Conservation (phyloP, 2,113 vertebrate genomes). For the Eptatretus burgeri region DNA sequence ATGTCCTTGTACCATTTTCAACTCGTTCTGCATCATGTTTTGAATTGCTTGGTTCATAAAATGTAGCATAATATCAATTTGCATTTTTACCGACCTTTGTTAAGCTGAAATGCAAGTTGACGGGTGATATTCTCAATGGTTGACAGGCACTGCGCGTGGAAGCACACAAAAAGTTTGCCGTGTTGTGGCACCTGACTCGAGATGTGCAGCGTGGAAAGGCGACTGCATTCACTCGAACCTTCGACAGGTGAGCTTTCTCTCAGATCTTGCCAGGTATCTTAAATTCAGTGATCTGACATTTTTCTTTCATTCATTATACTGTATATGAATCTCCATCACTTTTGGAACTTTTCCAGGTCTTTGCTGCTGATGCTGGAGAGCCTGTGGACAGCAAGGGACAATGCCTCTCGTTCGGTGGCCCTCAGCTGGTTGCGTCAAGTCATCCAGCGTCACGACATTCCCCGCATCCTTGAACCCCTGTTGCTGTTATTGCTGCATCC, state of each 20-base stretch:
- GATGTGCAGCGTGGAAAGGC: constrained; percentile 54
- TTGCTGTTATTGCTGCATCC: constrained; percentile 72
- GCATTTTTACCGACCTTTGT: constrained; percentile 4
- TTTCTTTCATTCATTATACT: background rate
- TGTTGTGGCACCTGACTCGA: constrained; percentile 84
- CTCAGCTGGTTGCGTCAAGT: constrained; percentile 72
- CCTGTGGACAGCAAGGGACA: constrained; percentile 13
- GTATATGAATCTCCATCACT: background rate
- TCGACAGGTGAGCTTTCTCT: constrained; percentile 40
- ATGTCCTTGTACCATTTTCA: background rate
- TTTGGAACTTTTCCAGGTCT: constrained; percentile 22
- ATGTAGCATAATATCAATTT: background rate
- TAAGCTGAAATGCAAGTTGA: background rate
- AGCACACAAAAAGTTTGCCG: constrained; percentile 57
- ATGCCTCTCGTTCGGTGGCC: constrained; percentile 21
- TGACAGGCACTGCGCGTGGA: constrained; percentile 44
- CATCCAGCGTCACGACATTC: constrained; percentile 50
- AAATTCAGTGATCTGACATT: background rate
- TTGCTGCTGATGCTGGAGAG: constrained; percentile 83
- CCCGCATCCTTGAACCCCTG: constrained; percentile 64
- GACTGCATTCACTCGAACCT: constrained; percentile 51
- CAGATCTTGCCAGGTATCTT: background rate
- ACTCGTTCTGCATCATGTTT: too few species aligned
- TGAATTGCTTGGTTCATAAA: background rate
- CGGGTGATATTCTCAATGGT: background rate